A percentile compares a stretch with the other conserved stretches of the same genome.
These are phyloP conservation scores for Tethya wilhelma DNA, from an alignment of 37 sponge, comb jelly and placozoan species.

Conservation along the genomic window DNA sequence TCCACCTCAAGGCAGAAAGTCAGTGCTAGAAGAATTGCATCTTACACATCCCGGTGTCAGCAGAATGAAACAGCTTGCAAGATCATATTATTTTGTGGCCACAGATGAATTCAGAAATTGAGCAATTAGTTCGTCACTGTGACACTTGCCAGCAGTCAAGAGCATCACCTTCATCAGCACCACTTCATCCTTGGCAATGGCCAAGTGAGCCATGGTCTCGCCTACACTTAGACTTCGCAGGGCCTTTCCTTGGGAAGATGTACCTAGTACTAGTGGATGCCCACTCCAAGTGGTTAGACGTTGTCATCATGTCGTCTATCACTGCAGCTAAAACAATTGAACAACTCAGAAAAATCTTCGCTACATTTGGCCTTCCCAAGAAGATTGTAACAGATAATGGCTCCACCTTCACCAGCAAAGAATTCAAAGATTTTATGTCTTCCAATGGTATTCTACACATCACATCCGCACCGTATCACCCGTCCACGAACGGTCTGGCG, in stretches of 20 bases:
- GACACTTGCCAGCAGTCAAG: too few relatives aligned
- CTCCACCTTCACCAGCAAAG: conserved; percentile 1
- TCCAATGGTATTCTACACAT: conserved; percentile 20
- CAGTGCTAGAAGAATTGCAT: too few relatives aligned
- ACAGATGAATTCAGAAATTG: too few relatives aligned
- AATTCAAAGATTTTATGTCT: conserved; percentile 8
- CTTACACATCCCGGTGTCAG: too few relatives aligned
- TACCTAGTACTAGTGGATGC: conserved; percentile 7
- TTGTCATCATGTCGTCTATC: not conserved
- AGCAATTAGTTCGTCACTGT: too few relatives aligned
- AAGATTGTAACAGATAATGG: conserved; percentile 41
- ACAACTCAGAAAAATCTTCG: conserved; percentile 9
- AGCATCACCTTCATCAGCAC: too few relatives aligned
- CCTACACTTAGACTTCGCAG: not conserved
- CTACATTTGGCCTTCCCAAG: conserved; percentile 11
- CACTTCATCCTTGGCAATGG: too few relatives aligned
- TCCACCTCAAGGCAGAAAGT: too few relatives aligned
- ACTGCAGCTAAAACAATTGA: conserved; percentile 19
- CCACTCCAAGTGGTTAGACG: conserved; percentile 15
- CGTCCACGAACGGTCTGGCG: conserved; percentile 50
- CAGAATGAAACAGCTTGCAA: too few relatives aligned
- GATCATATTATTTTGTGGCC: too few relatives aligned
- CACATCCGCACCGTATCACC: conserved; percentile 25
- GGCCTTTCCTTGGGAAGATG: conserved; percentile 3
- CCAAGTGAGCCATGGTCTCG: too few relatives aligned